A percentile compares a stretch with the other conserved stretches of the same genome.
phyloP scores from a whole-genome alignment of 2,797 vertebrate genomes.

The Enteromius radiatus region DNA sequence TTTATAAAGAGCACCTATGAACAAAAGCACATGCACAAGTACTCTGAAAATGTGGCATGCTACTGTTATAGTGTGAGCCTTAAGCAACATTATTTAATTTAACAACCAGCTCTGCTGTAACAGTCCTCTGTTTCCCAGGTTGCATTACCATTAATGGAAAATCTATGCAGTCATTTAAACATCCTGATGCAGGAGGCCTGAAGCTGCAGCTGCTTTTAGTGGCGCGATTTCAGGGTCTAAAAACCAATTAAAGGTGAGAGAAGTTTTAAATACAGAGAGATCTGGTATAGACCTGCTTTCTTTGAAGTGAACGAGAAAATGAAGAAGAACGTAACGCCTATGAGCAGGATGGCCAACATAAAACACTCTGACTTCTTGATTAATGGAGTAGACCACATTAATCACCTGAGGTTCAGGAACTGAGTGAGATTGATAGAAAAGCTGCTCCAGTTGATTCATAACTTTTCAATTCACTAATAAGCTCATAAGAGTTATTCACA shows the following conservation, averaged over 20 bases:
- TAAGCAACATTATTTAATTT: slow-evolving; percentile 27
- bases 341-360: neutral
- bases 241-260: neutral
- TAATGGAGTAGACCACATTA: no score
- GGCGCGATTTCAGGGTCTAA: neutral
- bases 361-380: neutral
- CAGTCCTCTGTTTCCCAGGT: neutral
- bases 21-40: slow-evolving; percentile 15
- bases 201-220: slow-evolving; percentile 12
- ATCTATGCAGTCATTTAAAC: slow-evolving; percentile 34
- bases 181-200: neutral
- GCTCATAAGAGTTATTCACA: neutral
- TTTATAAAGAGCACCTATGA: slow-evolving; percentile 20
- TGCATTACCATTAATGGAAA: slow-evolving; percentile 42
- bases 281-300: neutral
- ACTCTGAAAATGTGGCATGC: slow-evolving; percentile 5
- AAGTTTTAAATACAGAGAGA: slow-evolving; percentile 3
- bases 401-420: neutral
- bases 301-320: slow-evolving; percentile 12
- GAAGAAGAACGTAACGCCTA: neutral
- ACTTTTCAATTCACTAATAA: neutral
- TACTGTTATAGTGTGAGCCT: slow-evolving; percentile 5
- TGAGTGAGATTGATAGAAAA: neutral
- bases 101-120: neutral
- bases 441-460: neutral